Evolutionary conservation across 1,140 invertebrate genomes (phyloP), one percentile per base, ranked within the genome.

Genomic region (Heliconius hermathena): DNA sequence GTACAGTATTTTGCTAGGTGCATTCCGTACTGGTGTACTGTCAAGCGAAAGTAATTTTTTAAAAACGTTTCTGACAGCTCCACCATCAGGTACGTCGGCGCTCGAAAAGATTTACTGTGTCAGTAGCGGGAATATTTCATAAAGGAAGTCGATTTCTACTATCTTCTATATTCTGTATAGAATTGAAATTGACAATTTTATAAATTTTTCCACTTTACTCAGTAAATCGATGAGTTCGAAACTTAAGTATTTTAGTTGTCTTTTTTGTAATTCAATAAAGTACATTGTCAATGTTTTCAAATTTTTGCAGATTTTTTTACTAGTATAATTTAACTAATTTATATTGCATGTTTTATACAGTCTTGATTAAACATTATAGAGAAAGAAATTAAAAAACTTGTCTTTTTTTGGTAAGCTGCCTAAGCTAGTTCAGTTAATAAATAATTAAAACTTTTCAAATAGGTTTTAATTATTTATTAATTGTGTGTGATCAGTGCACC

Each of bases 41-140:
- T 91, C 87, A 89, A 87, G 87, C 81, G 88, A 84, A 85, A 84
- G 87, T 91, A 89, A 91, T 91, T 90, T 87, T 90, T 93, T 90
- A 83, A 89, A 90, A 92, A 89, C 87, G 82, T 74, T 83, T 77
- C 79, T 87, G 88, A 88, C 88, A 89, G 87, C 81, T 83, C 81
- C 80, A 78, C 80, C 78, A 74, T 77, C 77, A 74, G 77, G 57
- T 73, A 73, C 49, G 81, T 82, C 85, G 75, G 74, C 77, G 81
- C 78, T 84, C 79, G 77, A 87, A 84, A 78, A 85, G 84, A 89
- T 90, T 90, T 88, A 87, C 81, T 81, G 73, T 83, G 85, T 88
- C 88, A 87, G 49, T 60, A 66, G 75, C 38, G 49, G 74, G 33
- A 79, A 83, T 81, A 78, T 76, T 78, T 76, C 57, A 83, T 76